A percentile compares a stretch with the other conserved stretches of the same genome.
phyloP scores from a whole-genome alignment of 2,113 vertebrate species.

The Cyprinodon brontotheroides region DNA sequence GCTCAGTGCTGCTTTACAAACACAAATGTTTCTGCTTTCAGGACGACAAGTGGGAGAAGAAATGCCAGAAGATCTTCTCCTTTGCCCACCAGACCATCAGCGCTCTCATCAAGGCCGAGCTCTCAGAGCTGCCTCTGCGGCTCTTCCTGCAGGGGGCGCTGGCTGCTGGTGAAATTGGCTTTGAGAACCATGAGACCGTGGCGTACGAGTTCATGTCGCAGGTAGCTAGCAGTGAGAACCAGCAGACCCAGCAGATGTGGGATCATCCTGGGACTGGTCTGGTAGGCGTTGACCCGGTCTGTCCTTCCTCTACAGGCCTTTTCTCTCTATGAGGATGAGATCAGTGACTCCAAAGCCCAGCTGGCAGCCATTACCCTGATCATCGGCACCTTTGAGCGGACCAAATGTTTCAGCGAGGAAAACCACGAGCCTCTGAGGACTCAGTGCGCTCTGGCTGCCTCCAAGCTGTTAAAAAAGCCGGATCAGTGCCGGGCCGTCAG shows the following conservation, averaged over 20 bases:
- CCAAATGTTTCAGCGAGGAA: slow-evolving; percentile 96
- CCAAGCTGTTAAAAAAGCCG: slow-evolving; percentile 97
- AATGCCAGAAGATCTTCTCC: slow-evolving; percentile 99
- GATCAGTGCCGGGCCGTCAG: slow-evolving; percentile 97
- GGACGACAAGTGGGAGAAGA: slow-evolving; percentile 99
- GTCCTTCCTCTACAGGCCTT: slow-evolving; percentile 83
- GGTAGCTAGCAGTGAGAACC: slow-evolving; percentile 69
- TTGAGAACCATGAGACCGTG: slow-evolving; percentile 98
- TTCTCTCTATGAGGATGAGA: slow-evolving; percentile 98
- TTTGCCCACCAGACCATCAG: slow-evolving; percentile 99
- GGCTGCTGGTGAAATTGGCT: slow-evolving; percentile 95
- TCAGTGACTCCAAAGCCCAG: slow-evolving; percentile 98
- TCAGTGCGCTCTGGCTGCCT: slow-evolving; percentile 95
- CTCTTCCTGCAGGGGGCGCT: slow-evolving; percentile 97
- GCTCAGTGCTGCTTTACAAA: too few species aligned
- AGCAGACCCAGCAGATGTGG: too few species aligned
- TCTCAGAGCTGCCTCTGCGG: slow-evolving; percentile 93
- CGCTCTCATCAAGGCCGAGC: slow-evolving; percentile 95
- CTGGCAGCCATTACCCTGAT: slow-evolving; percentile 98
- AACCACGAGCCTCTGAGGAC: slow-evolving; percentile 97
- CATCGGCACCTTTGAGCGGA: slow-evolving; percentile 96
- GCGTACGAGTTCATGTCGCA: slow-evolving; percentile 99
- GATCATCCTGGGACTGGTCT: too few species aligned
- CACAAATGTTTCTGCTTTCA: slow-evolving; percentile 49
- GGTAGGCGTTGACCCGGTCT: too few species aligned